Evolutionary conservation across 2,888 invertebrate genomes (phyloP), one percentile per base, ranked within the genome.

Genomic region (Abscondita cerata): DNA sequence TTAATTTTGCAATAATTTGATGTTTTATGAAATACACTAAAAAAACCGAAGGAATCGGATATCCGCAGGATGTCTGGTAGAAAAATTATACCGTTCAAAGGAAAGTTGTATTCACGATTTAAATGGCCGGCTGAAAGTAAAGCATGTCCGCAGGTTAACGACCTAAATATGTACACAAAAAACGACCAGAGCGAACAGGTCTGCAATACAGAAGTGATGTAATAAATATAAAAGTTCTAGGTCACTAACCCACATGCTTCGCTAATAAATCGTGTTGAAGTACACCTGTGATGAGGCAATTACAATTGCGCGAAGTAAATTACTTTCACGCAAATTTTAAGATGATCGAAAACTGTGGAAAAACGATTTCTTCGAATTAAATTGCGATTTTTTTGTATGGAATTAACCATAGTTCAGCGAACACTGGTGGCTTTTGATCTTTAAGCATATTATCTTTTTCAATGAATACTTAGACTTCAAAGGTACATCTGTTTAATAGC

Each of bases 201-300:
- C 55, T 58, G 59, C 52, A 62, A 62, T 57, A 58, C 52, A 41
- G 51, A 36, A 20, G 25, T 62, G 57, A 62, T 62, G 62, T 62
- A 62, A 62, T 48, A 52, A 47, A 53, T 48, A 53, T 47, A 54
- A 59, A 63, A 63, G 63, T 63, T 63, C 63, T 63, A 59, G 63
- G 63, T 63, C 63, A 63, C 54, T 59, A 63, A 63, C 59, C 63
- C 63, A 56, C 34, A 48, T 44, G 41, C 15, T 46, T 31, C 46
- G 11, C 19, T 40, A 25, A 31, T 52, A 40, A 38, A 18, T 18
- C 52, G 40, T 19, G 16, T 19, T 16, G 34, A 38, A 9, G 38
- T 52, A 6, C 18, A 38, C 40, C 25, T 36, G 15, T 16, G 34
- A 16, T 18, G 2, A 25, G 16, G 13, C 19, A 44, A 44, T 40